Conservation (phyloP, 2,888 invertebrate genomes). For the Temnothorax ravouxi region DNA sequence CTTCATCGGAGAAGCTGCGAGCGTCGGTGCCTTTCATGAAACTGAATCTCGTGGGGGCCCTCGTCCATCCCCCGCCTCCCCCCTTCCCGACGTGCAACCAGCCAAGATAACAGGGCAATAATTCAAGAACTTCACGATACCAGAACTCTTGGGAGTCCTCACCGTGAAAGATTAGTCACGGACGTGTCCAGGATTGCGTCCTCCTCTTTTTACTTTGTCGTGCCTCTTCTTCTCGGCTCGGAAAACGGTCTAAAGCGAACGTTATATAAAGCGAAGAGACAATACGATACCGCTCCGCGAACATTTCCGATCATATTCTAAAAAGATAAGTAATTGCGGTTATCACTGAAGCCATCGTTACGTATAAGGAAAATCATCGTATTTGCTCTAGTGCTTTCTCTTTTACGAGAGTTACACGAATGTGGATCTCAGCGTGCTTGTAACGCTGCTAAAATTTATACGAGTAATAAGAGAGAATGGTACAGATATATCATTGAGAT, state of each 20-base stretch:
- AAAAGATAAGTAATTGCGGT: conserved; percentile 2
- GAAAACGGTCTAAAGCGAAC: conserved; percentile 45
- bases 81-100: conserved; percentile 77
- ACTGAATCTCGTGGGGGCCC: conserved; percentile 82
- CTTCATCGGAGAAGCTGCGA: conserved; percentile 67
- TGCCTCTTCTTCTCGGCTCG: conserved; percentile 36
- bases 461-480: conserved; percentile 40
- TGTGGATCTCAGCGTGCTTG: conserved; percentile 9
- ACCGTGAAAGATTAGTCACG: conserved; percentile 82
- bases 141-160: conserved; percentile 73
- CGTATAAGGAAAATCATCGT: conserved; percentile 22
- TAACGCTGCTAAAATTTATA: conserved; percentile 39
- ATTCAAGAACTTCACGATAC: conserved; percentile 84
- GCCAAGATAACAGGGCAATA: conserved; percentile 84
- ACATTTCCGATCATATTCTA: not conserved
- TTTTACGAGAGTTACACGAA: conserved; percentile 24
- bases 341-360: conserved; percentile 1
- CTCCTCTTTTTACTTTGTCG: conserved; percentile 47
- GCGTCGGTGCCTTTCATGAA: conserved; percentile 84
- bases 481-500: conserved; percentile 22
- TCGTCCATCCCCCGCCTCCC: conserved; percentile 78
- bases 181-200: conserved; percentile 70
- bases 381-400: conserved; percentile 1
- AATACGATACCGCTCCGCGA: not conserved
- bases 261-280: not conserved